phyloP scores from a whole-genome alignment of 2,113 vertebrate species.

The Burhinus bistriatus region DNA sequence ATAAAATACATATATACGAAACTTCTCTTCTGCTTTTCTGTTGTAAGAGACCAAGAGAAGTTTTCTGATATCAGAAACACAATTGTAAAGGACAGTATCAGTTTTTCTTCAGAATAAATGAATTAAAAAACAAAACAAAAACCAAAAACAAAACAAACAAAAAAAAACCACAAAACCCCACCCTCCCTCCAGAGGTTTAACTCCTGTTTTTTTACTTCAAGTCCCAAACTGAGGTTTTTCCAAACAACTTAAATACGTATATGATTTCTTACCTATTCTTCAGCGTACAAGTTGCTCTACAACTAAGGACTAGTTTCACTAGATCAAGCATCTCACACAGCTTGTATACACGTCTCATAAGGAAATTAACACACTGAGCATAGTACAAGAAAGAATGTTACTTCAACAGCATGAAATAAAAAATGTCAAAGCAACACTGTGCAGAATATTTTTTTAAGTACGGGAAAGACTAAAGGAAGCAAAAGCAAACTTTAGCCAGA shows the following conservation, averaged over 20 bases:
- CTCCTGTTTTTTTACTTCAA: neutral
- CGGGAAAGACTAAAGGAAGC: neutral
- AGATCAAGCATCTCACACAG: neutral
- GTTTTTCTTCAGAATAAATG: neutral
- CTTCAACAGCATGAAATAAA: neutral
- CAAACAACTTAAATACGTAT: neutral
- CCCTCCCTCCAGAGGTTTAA: neutral
- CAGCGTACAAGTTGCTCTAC: neutral
- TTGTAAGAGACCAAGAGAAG: neutral
- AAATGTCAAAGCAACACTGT: neutral
- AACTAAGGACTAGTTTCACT: neutral
- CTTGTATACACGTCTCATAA: neutral
- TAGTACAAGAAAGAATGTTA: neutral
- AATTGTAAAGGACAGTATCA: neutral
- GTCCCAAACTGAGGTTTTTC: neutral
- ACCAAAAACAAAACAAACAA: neutral
- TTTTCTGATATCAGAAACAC: neutral
- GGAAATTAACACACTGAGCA: neutral
- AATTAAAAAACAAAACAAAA: neutral
- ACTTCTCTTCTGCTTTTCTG: neutral
- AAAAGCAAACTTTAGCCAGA: neutral
- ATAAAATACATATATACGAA: neutral
- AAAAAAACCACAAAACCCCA: accelerated
- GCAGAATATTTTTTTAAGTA: neutral
- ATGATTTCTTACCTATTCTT: neutral